These are phyloP conservation scores for Sminthurinus aureus DNA, from an alignment of 2,888 invertebrate species.

Conservation along the genomic window DNA sequence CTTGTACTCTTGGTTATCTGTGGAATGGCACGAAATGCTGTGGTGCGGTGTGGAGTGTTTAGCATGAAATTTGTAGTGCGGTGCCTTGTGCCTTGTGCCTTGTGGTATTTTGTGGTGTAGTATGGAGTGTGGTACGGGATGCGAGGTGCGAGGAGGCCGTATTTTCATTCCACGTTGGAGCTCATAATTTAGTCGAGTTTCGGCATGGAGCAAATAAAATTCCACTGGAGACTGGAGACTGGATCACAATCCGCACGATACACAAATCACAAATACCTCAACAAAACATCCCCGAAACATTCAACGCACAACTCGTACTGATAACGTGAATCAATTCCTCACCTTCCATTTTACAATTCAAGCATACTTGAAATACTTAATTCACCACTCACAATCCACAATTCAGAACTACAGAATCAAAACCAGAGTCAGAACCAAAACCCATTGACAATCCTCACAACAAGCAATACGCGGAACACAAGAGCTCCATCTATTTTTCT, in stretches of 20 bases:
- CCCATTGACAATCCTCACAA: too few relatives aligned
- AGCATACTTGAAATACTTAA: slow-evolving; percentile 1
- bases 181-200: neutral
- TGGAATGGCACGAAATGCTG: neutral
- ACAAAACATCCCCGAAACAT: neutral
- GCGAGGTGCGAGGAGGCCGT: neutral
- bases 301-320: slow-evolving; percentile 1
- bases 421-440: neutral
- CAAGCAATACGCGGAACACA: too few relatives aligned
- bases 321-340: slow-evolving; percentile 20
- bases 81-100: neutral
- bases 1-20: neutral
- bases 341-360: slow-evolving; percentile 3
- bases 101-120: neutral
- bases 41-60: neutral
- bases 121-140: too few relatives aligned
- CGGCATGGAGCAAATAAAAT: neutral
- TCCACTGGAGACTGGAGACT: neutral
- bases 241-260: neutral
- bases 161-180: neutral
- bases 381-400: slow-evolving; percentile 2
- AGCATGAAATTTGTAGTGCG: neutral
- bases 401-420: neutral
- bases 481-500: neutral
- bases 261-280: too few relatives aligned